Evolutionary conservation across 2,888 invertebrate genomes (phyloP).

Genomic region (Phymatocera aterrima): DNA sequence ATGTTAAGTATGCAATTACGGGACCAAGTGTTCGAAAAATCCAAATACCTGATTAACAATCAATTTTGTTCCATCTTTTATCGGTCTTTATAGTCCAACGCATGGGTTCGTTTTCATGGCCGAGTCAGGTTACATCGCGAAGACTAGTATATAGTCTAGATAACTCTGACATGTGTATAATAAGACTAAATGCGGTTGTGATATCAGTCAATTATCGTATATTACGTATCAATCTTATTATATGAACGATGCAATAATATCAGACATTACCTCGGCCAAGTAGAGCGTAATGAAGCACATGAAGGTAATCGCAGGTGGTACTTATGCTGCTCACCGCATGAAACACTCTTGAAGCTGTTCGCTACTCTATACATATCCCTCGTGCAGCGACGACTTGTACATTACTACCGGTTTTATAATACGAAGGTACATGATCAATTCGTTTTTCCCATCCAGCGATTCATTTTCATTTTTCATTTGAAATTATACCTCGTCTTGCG

Average conservation of each 20-base stretch:
- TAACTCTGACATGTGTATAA: neutral
- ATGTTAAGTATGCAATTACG: neutral
- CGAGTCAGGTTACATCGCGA: slow-evolving; percentile 12
- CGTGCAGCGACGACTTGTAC: neutral
- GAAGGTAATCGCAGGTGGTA: slow-evolving; percentile 18
- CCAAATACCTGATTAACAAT: neutral
- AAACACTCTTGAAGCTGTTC: neutral
- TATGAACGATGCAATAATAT: slow-evolving; percentile 25
- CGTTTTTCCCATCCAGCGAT: neutral
- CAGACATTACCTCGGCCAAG: neutral
- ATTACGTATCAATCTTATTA: slow-evolving; percentile 34
- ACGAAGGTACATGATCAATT: neutral
- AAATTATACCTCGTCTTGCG: neutral
- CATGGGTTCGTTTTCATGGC: slow-evolving; percentile 14
- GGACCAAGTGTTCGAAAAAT: neutral
- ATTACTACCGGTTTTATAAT: neutral
- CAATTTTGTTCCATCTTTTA: neutral
- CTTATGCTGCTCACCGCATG: neutral
- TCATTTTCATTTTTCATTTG: neutral
- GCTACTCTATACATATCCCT: neutral
- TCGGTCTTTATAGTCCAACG: neutral
- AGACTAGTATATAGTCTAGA: too few species aligned
- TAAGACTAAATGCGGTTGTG: neutral
- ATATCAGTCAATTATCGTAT: slow-evolving; percentile 12
- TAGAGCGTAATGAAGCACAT: slow-evolving; percentile 18